Conservation (phyloP, 1,140 invertebrate genomes). For the Drosophila murphyi region DNA sequence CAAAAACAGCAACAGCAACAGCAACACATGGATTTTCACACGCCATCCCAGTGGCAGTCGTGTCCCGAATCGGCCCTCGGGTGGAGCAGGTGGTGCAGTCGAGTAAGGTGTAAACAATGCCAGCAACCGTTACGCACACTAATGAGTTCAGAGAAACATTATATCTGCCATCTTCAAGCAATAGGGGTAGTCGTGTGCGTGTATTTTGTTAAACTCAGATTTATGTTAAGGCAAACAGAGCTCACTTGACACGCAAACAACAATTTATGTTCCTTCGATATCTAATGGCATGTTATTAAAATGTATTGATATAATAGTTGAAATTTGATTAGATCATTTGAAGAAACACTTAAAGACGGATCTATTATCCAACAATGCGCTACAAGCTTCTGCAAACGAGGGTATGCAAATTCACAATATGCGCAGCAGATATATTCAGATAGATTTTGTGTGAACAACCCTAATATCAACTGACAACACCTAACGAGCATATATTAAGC, state of each 20-base stretch:
- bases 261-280: background rate
- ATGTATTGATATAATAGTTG: too few relatives aligned
- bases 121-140: slow-evolving; percentile 42
- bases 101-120: slow-evolving; percentile 51
- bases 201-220: background rate
- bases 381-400: too few relatives aligned
- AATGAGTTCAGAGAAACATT: slow-evolving; percentile 61
- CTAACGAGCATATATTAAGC: slow-evolving; percentile 37
- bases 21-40: slow-evolving; percentile 54
- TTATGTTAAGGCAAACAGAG: background rate
- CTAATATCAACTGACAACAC: slow-evolving; percentile 40
- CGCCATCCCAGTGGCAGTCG: slow-evolving; percentile 20
- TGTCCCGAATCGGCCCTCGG: background rate
- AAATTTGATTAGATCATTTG: too few relatives aligned
- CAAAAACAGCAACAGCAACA: background rate
- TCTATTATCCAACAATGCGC: too few relatives aligned
- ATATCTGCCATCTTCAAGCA: slow-evolving; percentile 30
- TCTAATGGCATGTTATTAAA: background rate
- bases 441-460: slow-evolving; percentile 20
- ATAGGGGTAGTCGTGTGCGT: slow-evolving; percentile 20
- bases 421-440: background rate
- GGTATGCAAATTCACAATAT: background rate
- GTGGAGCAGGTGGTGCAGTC: slow-evolving; percentile 16
- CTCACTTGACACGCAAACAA: slow-evolving; percentile 4
- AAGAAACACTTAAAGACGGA: too few relatives aligned